Conservation (phyloP, 2,797 vertebrate genomes). For the Cossypha caffra region DNA sequence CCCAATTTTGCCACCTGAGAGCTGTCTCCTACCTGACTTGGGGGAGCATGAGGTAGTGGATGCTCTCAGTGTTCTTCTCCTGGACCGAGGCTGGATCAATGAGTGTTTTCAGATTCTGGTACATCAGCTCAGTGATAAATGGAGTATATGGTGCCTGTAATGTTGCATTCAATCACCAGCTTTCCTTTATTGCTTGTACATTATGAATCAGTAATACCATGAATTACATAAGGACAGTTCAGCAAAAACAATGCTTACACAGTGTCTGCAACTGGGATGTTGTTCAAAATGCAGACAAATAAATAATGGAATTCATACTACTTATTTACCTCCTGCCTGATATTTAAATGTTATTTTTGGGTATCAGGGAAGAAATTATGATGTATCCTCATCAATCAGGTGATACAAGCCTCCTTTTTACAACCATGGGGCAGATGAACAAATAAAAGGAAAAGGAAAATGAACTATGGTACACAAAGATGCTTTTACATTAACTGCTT, state of each 20-base stretch:
- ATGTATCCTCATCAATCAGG: neutral
- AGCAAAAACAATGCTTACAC: neutral
- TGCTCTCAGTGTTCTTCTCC: slow-evolving; percentile 90
- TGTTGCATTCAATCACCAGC: neutral
- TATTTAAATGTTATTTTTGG: neutral
- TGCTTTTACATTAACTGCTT: neutral
- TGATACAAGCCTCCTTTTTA: neutral
- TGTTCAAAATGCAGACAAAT: neutral
- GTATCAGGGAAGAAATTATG: neutral
- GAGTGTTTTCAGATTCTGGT: slow-evolving; percentile 92
- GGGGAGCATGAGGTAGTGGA: slow-evolving; percentile 98
- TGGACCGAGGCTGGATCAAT: slow-evolving; percentile 87
- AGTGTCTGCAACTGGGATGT: neutral
- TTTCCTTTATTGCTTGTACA: neutral
- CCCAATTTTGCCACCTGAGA: neutral
- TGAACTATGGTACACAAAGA: neutral
- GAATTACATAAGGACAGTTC: neutral
- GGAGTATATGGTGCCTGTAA: slow-evolving; percentile 95
- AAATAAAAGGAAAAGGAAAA: neutral
- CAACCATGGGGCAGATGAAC: neutral
- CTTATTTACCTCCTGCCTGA: neutral
- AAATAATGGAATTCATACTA: neutral
- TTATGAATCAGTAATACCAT: neutral
- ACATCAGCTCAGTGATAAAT: slow-evolving; percentile 98
- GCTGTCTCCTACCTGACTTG: slow-evolving; percentile 83